Base-by-base conservation (phyloP, 2,113 vertebrate genomes). In the Uropsilus gracilis region DNA sequence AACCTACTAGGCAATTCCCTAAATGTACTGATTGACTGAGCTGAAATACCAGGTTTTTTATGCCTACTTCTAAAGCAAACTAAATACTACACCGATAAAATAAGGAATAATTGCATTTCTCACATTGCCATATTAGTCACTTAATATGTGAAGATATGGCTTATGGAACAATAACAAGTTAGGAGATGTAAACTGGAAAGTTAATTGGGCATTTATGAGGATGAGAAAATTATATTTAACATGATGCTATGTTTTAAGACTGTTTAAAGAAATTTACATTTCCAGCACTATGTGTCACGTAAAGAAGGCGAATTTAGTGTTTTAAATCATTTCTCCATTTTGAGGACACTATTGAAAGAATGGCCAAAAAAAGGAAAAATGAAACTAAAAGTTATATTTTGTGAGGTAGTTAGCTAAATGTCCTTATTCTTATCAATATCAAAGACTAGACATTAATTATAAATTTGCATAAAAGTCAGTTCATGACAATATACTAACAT, bases 111-210 rank as follows among this genome's bases (percentile, higher is more conserved):
- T 57, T 91, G 13, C 20, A 64, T 48, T 69, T 78, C 2, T 92
- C 26, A 86, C 7, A n/a, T 57, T 55, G 57, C 16, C 11, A 44
- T 64, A 69, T 37, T 90, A 17, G 8, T 91, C 28, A 42, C 57
- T 96, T 73, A 80, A 71, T 90, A 63, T 30, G 11, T 66, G 80
- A 91, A 95, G 12, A 71, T 69, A 73, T 11, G 46, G 4, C 18
- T 89, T 39, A 46, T 5, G 72, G 44, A 61, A 89, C 4, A 88
- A 68, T 48, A 66, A 8, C 12, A 86, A 42, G 4, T 16, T 91
- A 7, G 73, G 6, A 50, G 4, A 50, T 63, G 2, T 4, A 77
- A 76, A 66, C 4, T 4, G 61, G 39, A 88, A 94, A 78, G 28
- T 63, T 53, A 87, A 63, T 30, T 77, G 17, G 7, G 3, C 8